Percentiles rank a stretch among this genome's conserved stretches.
Conservation (phyloP, 2,113 vertebrate genomes). For the Neolamprologus variostigma region DNA sequence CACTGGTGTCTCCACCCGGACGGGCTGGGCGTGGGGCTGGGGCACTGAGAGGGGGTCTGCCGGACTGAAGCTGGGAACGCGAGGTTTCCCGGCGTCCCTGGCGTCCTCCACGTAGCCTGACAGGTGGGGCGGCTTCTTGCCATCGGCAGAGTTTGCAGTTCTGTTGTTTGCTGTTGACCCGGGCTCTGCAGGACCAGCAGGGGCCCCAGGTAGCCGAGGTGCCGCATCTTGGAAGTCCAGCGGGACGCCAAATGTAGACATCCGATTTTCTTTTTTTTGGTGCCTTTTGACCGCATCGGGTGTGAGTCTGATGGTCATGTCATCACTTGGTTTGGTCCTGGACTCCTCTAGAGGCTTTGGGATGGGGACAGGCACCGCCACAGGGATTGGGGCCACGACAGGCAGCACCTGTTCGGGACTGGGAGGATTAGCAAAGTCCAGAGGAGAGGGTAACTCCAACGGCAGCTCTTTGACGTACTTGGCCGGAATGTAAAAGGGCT, state of each 20-base stretch:
- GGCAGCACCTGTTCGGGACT: background rate
- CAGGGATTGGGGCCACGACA: background rate
- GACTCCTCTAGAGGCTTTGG: constrained; percentile 40
- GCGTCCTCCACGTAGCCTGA: background rate
- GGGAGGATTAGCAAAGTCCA: constrained; percentile 46
- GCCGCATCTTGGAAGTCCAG: constrained; percentile 51
- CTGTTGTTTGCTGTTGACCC: background rate
- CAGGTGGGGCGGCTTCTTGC: constrained; percentile 3
- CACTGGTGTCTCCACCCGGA: constrained; percentile 51
- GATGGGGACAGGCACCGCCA: background rate
- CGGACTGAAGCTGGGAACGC: constrained; percentile 53
- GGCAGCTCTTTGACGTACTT: constrained; percentile 90
- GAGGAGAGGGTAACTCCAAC: constrained; percentile 26
- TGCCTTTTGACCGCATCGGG: background rate
- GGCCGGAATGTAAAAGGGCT: constrained; percentile 88
- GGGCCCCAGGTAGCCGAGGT: background rate
- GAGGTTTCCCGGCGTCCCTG: constrained; percentile 17
- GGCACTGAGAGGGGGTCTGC: constrained; percentile 24
- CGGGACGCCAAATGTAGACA: constrained; percentile 71
- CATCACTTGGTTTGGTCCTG: constrained; percentile 26
- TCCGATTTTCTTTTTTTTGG: constrained; percentile 67
- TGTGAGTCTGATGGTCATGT: constrained; percentile 61
- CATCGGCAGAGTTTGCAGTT: background rate
- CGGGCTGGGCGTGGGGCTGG: constrained; percentile 21
- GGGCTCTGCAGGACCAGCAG: background rate